phyloP scores from a whole-genome alignment of 2,113 vertebrate species.

The Chionomys nivalis region DNA sequence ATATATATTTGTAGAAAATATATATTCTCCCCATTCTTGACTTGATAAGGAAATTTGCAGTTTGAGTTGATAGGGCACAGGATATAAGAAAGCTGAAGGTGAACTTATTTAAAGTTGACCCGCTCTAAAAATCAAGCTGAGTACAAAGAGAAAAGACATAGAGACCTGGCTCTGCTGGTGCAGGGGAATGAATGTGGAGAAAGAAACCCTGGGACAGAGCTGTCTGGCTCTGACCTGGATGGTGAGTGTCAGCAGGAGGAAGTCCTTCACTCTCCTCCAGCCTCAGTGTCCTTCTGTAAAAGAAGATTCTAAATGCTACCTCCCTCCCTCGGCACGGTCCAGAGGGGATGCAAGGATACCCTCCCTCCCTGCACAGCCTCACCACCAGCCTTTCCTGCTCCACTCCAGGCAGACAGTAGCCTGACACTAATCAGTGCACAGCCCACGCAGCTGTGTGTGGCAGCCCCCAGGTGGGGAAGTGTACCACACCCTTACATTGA shows the following conservation, averaged over 20 bases:
- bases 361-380: too few relatives aligned
- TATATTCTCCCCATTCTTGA: not conserved
- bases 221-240: not conserved
- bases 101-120: not conserved
- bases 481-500: not conserved
- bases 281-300: not conserved
- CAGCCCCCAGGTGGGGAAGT: not conserved
- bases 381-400: not conserved
- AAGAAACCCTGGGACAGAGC: not conserved
- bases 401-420: rapidly evolving
- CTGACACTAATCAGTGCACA: not conserved
- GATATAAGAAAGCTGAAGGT: not conserved
- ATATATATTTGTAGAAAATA: not conserved
- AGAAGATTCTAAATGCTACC: not conserved
- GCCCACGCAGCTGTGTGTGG: not conserved
- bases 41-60: not conserved
- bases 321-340: not conserved
- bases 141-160: not conserved
- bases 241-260: not conserved
- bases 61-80: not conserved
- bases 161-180: not conserved
- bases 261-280: not conserved
- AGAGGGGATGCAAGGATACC: not conserved
- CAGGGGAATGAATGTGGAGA: not conserved
- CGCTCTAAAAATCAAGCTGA: not conserved